These are phyloP conservation scores for Dicyrtoma fusca DNA, from an alignment of 2,888 invertebrate species.

Conservation along the genomic window DNA sequence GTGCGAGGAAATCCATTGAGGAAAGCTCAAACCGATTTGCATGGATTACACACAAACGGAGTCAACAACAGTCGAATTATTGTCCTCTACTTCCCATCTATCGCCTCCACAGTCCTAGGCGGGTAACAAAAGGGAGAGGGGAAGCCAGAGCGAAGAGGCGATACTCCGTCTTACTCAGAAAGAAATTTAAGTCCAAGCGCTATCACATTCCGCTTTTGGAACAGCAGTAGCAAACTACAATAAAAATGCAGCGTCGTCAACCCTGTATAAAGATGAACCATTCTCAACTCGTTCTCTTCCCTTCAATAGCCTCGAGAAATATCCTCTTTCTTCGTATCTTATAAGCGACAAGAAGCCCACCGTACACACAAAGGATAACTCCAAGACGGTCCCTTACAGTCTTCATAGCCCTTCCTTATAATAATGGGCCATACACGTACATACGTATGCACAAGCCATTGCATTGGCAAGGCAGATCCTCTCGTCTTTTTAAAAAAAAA, in stretches of 20 bases:
- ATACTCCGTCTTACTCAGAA: slow-evolving; percentile 19
- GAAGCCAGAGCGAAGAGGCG: too few species aligned
- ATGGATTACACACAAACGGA: slow-evolving; percentile 34
- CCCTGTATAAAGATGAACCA: slow-evolving; percentile 49
- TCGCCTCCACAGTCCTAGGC: background rate
- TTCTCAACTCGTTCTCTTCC: slow-evolving; percentile 46
- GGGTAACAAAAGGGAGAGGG: background rate
- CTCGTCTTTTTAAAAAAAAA: background rate
- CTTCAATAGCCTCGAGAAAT: slow-evolving; percentile 43
- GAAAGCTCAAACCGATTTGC: slow-evolving; percentile 28
- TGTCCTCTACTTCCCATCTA: slow-evolving; percentile 11
- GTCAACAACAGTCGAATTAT: slow-evolving; percentile 29
- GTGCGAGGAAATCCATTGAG: slow-evolving; percentile 3
- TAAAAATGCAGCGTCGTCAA: slow-evolving; percentile 52
- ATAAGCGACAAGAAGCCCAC: background rate
- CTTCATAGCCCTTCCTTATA: too few species aligned
- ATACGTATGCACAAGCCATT: too few species aligned
- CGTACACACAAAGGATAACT: too few species aligned
- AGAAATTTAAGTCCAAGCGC: slow-evolving; percentile 24
- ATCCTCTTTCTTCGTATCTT: slow-evolving; percentile 20
- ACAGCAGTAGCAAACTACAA: slow-evolving; percentile 24
- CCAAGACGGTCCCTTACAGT: too few species aligned
- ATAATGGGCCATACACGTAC: too few species aligned
- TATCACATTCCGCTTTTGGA: background rate
- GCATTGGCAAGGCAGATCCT: background rate